These are phyloP conservation scores for Tichodroma muraria DNA, from an alignment of 2,113 vertebrate species.

Conservation along the genomic window DNA sequence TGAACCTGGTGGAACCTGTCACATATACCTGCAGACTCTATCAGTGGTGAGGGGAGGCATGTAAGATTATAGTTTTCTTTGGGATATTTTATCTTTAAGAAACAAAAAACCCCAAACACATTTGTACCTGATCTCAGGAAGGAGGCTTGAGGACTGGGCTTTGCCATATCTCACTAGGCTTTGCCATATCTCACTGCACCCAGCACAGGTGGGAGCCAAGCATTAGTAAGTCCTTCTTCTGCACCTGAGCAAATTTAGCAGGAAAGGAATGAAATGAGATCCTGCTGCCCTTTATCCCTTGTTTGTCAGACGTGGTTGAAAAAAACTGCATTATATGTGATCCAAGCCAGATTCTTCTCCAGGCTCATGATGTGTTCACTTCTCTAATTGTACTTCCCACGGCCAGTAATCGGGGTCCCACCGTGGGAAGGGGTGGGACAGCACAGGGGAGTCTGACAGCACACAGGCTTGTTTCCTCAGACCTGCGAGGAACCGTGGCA, in stretches of 20 bases:
- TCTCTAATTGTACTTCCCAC: not conserved
- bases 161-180: not conserved
- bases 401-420: fast-evolving
- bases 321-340: not conserved
- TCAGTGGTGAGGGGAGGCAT: not conserved
- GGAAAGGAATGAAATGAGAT: not conserved
- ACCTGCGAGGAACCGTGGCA: not conserved
- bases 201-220: not conserved
- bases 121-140: not conserved
- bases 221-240: not conserved
- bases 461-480: not conserved
- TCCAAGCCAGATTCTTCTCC: not conserved
- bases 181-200: not conserved
- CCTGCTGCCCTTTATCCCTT: not conserved
- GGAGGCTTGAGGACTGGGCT: not conserved
- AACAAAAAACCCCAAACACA: fast-evolving
- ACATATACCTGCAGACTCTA: not conserved
- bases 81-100: not conserved
- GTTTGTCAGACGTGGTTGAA: not conserved
- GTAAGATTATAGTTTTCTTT: not conserved
- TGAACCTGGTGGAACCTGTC: not conserved
- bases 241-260: not conserved
- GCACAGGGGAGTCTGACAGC: not conserved
- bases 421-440: not conserved
- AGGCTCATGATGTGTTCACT: not conserved